Evolutionary conservation across 2,888 invertebrate genomes (phyloP), one percentile per base, ranked within the genome.

Genomic region (Desoria tigrina): DNA sequence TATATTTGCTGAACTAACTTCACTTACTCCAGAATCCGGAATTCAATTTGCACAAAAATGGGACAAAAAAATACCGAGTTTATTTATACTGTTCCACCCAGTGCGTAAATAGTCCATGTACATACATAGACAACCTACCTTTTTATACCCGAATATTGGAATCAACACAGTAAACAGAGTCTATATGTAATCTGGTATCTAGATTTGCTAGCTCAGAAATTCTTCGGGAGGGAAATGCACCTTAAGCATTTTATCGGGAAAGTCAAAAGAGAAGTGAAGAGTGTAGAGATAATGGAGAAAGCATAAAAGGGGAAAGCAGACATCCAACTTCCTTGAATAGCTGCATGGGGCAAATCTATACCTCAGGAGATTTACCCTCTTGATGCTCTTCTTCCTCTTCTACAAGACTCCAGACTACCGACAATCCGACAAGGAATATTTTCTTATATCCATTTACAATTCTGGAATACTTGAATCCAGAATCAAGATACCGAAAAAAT

Each of bases 271-370:
- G 24, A 18, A 45, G 45, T 6, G 21, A 21, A 26, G 26, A 24
- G 51, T 16, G 23, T 51, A 26, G 21, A 51, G 51, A 51, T 51
- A 51, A 51, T 51, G 51, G 51, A 24, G 23, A 51, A 51, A 32
- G 32, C 32, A 32, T 4, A 32, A 32, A 32, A 11, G 32, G 32
- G 11, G 32, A 32, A 32, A 32, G 32, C 32, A 4, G 11, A 32
- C 32, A 32, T 32, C 32, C 32, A 32, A 32, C 32, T 7, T 32
- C 32, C 32, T 9, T 21, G 45, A n/a, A 45, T 45, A n/a, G 21
- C 45, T 45, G 45, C 45, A 21, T 45, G 45, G 45, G 45, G 45
- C 45, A 45, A 16, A 45, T 45, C 45, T 45, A 16, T 21, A 16
- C 45, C 32, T 32, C 32, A 32, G 32, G 32, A 32, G 32, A 32